Base-by-base conservation (phyloP, 2,113 vertebrate genomes). In the Perca fluviatilis region DNA sequence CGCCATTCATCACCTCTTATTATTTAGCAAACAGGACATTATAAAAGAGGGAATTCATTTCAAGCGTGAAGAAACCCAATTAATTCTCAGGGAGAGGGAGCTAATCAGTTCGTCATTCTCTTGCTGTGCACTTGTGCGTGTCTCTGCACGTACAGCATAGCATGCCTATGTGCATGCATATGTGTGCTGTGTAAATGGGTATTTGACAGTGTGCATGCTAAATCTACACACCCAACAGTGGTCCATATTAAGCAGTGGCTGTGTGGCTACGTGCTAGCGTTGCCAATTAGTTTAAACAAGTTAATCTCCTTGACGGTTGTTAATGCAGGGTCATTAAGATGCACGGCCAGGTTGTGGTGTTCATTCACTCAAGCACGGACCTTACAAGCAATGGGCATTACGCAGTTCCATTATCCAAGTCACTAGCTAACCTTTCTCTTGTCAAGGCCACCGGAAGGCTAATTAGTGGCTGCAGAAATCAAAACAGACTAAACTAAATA, bases 11-110 rank as follows among this genome's bases (percentile, higher is more conserved):
- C 90, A 89, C 60, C 83, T 91, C 87, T 81, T 91, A 91, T 92
- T 90, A 93, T 94, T 92, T 89, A 50, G 54, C 80, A 86, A 90
- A 88, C 82, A 65, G 85, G 73, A 90, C 88, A 87, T 92, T 90
- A 93, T 88, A 90, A 87, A 90, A 90, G 62, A 86, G 30, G 58
- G 77, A 95, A 94, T 95, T 89, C 88, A 95, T 95, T 95, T 92
- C 84, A 91, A 89, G 93, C 83, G 86, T 93, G 88, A 93, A 89
- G 87, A 85, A 94, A 93, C 83, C 88, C 93, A 95, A 95, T 95
- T 95, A 95, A 92, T 91, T 94, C 87, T 90, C 90, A 86, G 84
- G 61, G 82, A 86, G 89, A 82, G 86, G 76, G 53, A 85, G 90
- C 86, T 93, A 94, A 95, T 95, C 91, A 86, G 82, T 93, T 91